Evolutionary conservation across 2,113 vertebrate genomes (phyloP).

Genomic region (Seriola rivoliana): DNA sequence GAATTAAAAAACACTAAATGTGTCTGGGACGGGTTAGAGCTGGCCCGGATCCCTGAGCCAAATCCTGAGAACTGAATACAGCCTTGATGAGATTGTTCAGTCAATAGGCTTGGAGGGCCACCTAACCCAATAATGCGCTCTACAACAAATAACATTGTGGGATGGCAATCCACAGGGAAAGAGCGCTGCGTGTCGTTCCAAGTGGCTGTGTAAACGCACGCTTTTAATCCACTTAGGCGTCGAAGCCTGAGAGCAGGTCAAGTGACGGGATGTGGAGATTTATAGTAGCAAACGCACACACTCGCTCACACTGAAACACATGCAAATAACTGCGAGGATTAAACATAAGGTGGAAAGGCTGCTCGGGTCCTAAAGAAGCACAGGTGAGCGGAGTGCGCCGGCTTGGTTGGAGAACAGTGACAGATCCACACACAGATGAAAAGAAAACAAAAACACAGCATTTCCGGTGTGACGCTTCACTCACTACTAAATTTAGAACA

Average conservation of each 20-base stretch:
- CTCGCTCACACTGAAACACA: neutral
- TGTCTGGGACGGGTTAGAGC: constrained; percentile 10
- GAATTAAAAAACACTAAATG: neutral
- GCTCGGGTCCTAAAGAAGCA: neutral
- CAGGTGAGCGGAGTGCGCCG: neutral
- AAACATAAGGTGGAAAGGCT: constrained; percentile 1
- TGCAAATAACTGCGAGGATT: neutral
- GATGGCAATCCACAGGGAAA: constrained; percentile 17
- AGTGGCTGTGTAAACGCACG: constrained; percentile 63
- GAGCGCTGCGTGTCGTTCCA: constrained; percentile 15
- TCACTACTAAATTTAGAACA: constrained; percentile 58
- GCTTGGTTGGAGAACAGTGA: constrained; percentile 3
- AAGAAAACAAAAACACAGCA: constrained; percentile 14
- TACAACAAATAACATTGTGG: constrained; percentile 49
- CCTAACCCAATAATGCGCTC: constrained; percentile 54
- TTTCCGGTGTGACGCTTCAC: neutral
- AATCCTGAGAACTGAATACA: constrained; percentile 50
- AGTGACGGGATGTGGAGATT: constrained; percentile 49
- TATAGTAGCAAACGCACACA: constrained; percentile 5
- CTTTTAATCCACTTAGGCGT: constrained; percentile 68
- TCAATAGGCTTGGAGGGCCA: constrained; percentile 59
- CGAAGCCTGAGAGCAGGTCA: constrained; percentile 51
- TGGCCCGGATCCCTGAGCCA: constrained; percentile 11
- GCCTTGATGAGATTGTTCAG: constrained; percentile 63
- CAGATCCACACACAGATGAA: neutral